These are phyloP conservation scores for Diglossa brunneiventris DNA, from an alignment of 2,113 vertebrate genomes.

Conservation along the genomic window DNA sequence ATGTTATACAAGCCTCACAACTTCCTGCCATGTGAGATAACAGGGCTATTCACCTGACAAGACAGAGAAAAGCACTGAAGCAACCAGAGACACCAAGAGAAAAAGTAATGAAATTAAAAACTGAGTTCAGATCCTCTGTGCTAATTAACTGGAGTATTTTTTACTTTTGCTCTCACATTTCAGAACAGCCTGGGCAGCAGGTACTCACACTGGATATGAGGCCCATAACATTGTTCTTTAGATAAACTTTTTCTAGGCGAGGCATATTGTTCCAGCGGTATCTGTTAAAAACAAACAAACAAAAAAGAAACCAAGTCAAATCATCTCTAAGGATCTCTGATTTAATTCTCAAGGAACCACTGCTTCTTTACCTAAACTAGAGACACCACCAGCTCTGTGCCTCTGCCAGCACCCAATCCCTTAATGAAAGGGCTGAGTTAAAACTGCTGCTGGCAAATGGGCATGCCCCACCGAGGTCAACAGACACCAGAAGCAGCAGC, in stretches of 20 bases:
- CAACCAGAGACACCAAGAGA: neutral
- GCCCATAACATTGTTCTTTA: constrained; percentile 94
- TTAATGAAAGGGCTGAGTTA: neutral
- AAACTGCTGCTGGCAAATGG: neutral
- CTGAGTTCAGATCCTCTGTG: neutral
- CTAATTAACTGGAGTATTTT: neutral
- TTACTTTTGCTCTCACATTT: neutral
- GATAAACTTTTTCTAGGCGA: constrained; percentile 87
- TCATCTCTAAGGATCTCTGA: neutral
- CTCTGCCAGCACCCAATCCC: neutral
- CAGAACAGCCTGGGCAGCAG: neutral
- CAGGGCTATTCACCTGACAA: neutral
- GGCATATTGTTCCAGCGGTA: constrained; percentile 95
- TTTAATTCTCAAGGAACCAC: neutral
- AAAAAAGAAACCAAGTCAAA: neutral
- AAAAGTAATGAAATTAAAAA: neutral
- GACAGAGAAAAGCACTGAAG: neutral
- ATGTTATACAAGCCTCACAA: neutral
- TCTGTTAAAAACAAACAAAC: constrained; percentile 63
- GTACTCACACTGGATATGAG: constrained; percentile 83
- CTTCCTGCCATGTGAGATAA: neutral
- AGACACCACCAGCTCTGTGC: neutral
- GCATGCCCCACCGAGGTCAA: neutral
- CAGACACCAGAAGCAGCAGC: neutral
- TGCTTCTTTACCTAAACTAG: neutral